Percentiles rank a stretch among this genome's conserved stretches.
These are phyloP conservation scores for Choloepus didactylus DNA, from an alignment of 2,797 vertebrate genomes.

Conservation along the genomic window DNA sequence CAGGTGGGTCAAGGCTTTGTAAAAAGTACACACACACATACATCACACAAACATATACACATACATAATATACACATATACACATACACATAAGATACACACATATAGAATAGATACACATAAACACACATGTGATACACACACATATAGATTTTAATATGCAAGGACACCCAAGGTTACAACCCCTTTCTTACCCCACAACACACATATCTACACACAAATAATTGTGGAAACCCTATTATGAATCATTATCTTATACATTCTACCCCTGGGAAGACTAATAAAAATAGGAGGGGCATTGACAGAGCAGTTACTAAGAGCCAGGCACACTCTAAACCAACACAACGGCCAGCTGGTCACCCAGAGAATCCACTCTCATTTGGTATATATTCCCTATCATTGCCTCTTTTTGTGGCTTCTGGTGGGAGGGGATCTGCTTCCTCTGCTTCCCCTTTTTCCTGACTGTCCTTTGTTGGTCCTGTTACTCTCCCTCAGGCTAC, in stretches of 20 bases:
- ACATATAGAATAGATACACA: not conserved
- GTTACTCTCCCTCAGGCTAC: not conserved
- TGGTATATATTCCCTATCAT: not conserved
- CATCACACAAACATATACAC: not conserved
- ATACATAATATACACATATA: not conserved
- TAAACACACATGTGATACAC: not conserved
- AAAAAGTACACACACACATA: not conserved
- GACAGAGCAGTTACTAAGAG: not conserved
- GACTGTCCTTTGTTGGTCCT: not conserved
- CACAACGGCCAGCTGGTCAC: not conserved
- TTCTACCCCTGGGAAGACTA: not conserved
- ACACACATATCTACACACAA: not conserved
- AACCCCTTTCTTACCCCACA: not conserved
- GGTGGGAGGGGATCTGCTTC: not conserved
- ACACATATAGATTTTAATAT: not conserved
- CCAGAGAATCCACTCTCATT: not conserved
- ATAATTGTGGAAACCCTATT: not conserved
- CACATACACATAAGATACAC: not conserved
- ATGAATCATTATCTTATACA: not conserved
- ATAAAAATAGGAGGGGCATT: slow-evolving; percentile 17
- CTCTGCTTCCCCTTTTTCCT: not conserved
- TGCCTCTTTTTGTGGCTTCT: not conserved
- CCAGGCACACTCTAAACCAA: not conserved
- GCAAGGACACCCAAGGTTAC: not conserved
- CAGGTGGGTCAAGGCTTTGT: not conserved